Evolutionary conservation across 1,140 invertebrate genomes (phyloP).

Genomic region (Vollenhovia emeryi): DNA sequence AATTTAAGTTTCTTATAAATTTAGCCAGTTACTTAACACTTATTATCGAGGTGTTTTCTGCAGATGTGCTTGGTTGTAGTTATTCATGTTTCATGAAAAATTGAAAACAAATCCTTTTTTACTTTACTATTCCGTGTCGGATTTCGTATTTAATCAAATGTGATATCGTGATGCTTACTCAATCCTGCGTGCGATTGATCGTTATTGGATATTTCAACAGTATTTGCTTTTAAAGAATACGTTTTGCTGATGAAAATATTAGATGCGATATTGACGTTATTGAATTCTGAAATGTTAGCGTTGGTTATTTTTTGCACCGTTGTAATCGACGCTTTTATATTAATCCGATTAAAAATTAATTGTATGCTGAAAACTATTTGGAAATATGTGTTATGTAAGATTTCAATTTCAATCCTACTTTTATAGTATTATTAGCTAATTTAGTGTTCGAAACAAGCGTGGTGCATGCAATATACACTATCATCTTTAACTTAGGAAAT

Average conservation of each 20-base stretch:
- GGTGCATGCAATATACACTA: too few relatives aligned
- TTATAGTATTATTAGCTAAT: too few relatives aligned
- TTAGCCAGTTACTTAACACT: background rate
- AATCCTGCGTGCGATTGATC: background rate
- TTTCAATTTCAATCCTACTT: background rate
- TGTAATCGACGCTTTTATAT: background rate
- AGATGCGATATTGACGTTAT: background rate
- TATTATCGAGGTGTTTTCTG: background rate
- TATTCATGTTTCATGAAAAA: background rate
- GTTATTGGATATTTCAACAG: background rate
- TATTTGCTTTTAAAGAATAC: constrained; percentile 27
- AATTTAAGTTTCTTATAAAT: background rate
- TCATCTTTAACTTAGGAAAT: background rate
- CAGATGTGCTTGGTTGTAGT: background rate
- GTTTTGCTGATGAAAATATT: background rate
- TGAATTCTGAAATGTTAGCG: background rate
- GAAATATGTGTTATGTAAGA: background rate
- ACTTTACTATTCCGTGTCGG: background rate
- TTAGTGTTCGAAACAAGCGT: too few relatives aligned
- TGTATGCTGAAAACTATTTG: background rate
- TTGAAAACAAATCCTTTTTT: background rate
- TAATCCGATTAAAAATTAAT: background rate
- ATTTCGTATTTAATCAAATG: constrained; percentile 33
- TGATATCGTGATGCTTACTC: constrained; percentile 13
- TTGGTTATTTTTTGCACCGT: background rate